Conservation (phyloP, 2,888 invertebrate species). For the Gisinianus flammeolus region DNA sequence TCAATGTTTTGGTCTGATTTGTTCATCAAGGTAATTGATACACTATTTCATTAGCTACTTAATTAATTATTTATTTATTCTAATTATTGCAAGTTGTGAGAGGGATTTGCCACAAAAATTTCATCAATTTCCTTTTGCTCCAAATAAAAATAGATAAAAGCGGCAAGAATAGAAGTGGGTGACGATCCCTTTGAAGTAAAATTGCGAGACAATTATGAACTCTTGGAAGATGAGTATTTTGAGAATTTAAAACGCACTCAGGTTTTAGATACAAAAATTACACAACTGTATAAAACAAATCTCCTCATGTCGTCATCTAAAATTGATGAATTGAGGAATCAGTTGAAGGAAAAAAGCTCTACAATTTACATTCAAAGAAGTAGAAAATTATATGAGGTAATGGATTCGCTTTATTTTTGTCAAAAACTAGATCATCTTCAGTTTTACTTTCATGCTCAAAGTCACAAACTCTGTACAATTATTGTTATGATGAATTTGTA, state of each 20-base stretch:
- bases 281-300: slow-evolving; percentile 80
- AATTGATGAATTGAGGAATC: slow-evolving; percentile 86
- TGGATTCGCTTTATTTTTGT: not conserved
- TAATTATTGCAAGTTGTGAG: no score
- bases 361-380: slow-evolving; percentile 95
- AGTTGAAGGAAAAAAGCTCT: slow-evolving; percentile 86
- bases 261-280: slow-evolving; percentile 85
- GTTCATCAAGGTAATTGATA: slow-evolving; percentile 81
- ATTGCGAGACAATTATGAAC: slow-evolving; percentile 91
- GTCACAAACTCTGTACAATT: not conserved
- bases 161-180: slow-evolving; percentile 87
- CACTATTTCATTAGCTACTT: no score
- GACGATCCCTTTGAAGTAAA: slow-evolving; percentile 99
- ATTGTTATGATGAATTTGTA: slow-evolving; percentile 32
- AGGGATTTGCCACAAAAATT: no score
- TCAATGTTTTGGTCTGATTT: slow-evolving; percentile 83
- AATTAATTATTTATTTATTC: slow-evolving; percentile 1
- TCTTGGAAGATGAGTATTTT: slow-evolving; percentile 92
- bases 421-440: not conserved
- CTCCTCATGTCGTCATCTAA: slow-evolving; percentile 82
- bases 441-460: no score
- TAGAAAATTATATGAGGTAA: slow-evolving; percentile 70
- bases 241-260: slow-evolving; percentile 89
- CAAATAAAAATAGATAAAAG: slow-evolving; percentile 71
- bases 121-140: not conserved